A percentile compares a stretch with the other conserved stretches of the same genome.
Conservation (phyloP, 2,113 vertebrate genomes). For the Paratilapia polleni region DNA sequence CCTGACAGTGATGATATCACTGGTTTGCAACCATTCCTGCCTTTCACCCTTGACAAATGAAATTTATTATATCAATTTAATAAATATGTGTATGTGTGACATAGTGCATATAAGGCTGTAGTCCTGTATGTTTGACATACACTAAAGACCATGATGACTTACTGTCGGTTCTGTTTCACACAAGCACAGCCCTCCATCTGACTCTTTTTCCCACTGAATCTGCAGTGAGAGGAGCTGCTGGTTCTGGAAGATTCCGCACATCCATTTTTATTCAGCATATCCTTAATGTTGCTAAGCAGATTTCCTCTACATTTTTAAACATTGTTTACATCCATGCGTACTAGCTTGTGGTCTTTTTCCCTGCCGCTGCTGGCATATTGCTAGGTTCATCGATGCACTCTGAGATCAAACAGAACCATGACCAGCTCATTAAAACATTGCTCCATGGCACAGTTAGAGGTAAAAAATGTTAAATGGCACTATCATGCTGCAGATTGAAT, state of each 20-base stretch:
- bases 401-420: neutral
- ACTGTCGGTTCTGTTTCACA: constrained; percentile 15
- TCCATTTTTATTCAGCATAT: neutral
- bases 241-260: neutral
- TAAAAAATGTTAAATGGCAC: neutral
- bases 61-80: constrained; percentile 45
- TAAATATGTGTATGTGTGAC: constrained; percentile 59
- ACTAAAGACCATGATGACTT: neutral
- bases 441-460: neutral
- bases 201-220: neutral
- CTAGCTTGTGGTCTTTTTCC: neutral
- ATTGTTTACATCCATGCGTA: neutral
- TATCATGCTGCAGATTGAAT: neutral
- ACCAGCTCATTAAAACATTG: neutral
- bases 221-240: neutral
- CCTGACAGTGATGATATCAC: constrained; percentile 44
- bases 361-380: neutral
- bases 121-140: constrained; percentile 53
- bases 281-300: neutral
- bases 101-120: constrained; percentile 33
- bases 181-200: constrained; percentile 7
- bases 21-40: constrained; percentile 59
- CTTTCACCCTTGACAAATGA: constrained; percentile 51
- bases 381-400: neutral
- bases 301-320: neutral